Base-by-base conservation (phyloP, 1,140 invertebrate species). In the Nasonia giraulti region DNA sequence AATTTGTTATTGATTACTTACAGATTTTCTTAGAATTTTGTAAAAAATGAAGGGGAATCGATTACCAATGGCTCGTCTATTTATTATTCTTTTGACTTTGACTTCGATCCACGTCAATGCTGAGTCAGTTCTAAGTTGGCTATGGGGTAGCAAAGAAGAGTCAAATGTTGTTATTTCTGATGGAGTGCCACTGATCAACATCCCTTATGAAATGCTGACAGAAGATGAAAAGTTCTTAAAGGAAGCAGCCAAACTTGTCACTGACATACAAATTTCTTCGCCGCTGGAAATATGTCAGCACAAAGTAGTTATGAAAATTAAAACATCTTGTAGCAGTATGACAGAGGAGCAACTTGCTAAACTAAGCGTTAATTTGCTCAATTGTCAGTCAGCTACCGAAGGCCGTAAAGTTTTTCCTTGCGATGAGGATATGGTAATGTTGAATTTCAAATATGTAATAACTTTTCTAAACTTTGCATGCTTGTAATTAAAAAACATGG, bases 331-430 rank as follows among this genome's bases (percentile, higher is more conserved):
- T 87, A 90, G 91, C 62, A 90, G 92, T 23, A 92, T 96, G 89
- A 94, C 94, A 23, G 95, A 96, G 87, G 95, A 96, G 87, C 93
- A 96, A 76, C 88, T 96, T 33, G 94, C 95, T 0, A 96, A 96
- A 91, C 88, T 96, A 17, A 94, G 95, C 76, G 95, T 96, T 47
- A 94, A 95, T 90, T 91, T 96, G 27, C 90, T 96, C 23, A 96
- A 96, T 89, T 96, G 96, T 90, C 95, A 96, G 85, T 95, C 95
- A 3, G 92, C 92, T 62, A 93, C 94, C 11, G 96, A 96, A 89
- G 94, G 95, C 0, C 91, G 95, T 82, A 93, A 93, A 87, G 92
- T 93, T 31, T 96, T 93, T 89, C 93, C 93, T 2, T 96, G 96
- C 85, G 94, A 93, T 2, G 92, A 94, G 33, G 90, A 94, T 80